phyloP scores from a whole-genome alignment of 2,797 vertebrate species.

The Darevskia mixta region DNA sequence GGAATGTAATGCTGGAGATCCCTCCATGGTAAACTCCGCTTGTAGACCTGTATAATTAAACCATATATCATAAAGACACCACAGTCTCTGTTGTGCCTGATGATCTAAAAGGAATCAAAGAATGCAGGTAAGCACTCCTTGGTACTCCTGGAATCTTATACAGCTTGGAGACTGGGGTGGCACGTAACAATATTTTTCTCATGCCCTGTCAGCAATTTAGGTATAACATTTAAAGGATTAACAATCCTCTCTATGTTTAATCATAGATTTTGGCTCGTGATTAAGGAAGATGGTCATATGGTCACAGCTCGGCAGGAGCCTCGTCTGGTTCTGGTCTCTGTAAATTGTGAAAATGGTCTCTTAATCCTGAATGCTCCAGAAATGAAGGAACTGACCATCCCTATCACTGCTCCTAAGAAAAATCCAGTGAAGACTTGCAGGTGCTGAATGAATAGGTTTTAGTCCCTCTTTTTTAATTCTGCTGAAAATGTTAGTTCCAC shows the following conservation, averaged over 20 bases:
- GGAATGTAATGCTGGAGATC: no score
- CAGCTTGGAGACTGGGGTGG: no score
- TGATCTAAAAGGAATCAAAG: no score
- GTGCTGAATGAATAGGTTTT: conserved; percentile 68
- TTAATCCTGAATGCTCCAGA: conserved; percentile 82
- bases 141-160: no score
- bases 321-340: conserved; percentile 86
- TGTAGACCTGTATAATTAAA: no score
- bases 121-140: no score
- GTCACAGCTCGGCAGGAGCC: conserved; percentile 92
- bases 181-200: not conserved
- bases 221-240: not conserved
- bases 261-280: conserved; percentile 92
- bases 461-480: not conserved
- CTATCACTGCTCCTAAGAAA: conserved; percentile 74
- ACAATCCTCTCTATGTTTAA: not conserved
- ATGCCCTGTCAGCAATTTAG: not conserved
- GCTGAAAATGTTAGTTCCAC: not conserved
- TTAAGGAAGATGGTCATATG: conserved; percentile 90
- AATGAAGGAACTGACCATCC: conserved; percentile 84
- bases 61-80: no score
- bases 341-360: conserved; percentile 71
- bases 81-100: no score
- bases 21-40: no score
- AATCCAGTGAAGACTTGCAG: conserved; percentile 85